These are phyloP conservation scores for Diadromus collaris DNA, from an alignment of 2,888 invertebrate species.

Conservation along the genomic window DNA sequence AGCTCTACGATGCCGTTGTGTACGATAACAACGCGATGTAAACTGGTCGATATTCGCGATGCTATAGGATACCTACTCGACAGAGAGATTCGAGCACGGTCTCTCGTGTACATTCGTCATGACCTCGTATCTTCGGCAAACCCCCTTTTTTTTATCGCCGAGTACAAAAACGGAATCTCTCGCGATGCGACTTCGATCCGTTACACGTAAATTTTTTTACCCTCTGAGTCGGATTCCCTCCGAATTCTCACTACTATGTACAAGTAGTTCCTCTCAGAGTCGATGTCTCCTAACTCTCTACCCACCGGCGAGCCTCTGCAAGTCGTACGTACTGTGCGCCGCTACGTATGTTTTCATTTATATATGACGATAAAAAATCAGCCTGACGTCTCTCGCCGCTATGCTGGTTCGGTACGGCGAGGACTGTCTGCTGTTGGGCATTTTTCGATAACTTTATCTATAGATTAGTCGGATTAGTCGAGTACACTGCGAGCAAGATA, in stretches of 20 bases:
- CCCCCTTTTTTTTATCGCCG: background rate
- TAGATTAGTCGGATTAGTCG: conserved; percentile 1
- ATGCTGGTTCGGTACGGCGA: background rate
- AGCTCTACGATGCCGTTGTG: background rate
- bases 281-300: background rate
- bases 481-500: background rate
- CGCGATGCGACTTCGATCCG: background rate
- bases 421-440: background rate
- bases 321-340: background rate
- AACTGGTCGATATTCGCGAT: conserved; percentile 5
- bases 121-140: background rate
- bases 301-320: background rate
- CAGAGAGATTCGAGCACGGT: background rate
- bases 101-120: background rate
- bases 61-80: background rate
- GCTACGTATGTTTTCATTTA: background rate
- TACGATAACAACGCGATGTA: conserved; percentile 2
- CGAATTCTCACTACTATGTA: background rate
- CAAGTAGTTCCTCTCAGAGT: background rate
- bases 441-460: background rate
- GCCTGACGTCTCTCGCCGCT: conserved; percentile 1
- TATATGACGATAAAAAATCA: background rate
- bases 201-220: background rate
- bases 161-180: background rate
- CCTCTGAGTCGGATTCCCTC: background rate